Conservation (phyloP, 2,888 invertebrate species). For the Pyrrhosoma nymphula region DNA sequence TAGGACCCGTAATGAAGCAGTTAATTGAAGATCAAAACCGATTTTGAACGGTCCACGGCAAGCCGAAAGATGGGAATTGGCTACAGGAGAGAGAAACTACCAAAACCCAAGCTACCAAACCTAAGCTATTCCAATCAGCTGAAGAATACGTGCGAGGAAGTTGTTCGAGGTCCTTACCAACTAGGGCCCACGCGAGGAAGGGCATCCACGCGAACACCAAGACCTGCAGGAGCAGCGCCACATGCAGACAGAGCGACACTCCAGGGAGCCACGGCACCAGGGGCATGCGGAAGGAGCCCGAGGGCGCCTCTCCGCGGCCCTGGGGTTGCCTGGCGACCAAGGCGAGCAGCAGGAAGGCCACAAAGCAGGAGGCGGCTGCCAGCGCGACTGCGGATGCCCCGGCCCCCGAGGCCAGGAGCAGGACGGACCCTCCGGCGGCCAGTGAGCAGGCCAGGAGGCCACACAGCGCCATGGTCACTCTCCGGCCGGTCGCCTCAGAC, state of each 20-base stretch:
- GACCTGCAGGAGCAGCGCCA: conserved; percentile 80
- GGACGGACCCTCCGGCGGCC: conserved; percentile 72
- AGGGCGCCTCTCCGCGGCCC: conserved; percentile 70
- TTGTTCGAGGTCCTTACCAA: conserved; percentile 78
- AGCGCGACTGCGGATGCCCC: conserved; percentile 42
- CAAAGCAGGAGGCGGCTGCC: conserved; percentile 71
- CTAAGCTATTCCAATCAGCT: too few relatives aligned
- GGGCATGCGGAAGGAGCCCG: conserved; percentile 76
- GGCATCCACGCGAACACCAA: conserved; percentile 83
- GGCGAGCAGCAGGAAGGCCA: conserved; percentile 75
- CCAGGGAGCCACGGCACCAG: conserved; percentile 78
- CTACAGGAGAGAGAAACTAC: too few relatives aligned
- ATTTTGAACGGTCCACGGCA: too few relatives aligned
- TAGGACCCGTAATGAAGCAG: too few relatives aligned
- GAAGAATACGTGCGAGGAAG: too few relatives aligned
- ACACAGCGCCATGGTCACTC: conserved; percentile 72
- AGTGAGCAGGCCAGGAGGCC: conserved; percentile 73
- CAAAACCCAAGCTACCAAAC: too few relatives aligned
- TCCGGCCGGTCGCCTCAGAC: conserved; percentile 72
- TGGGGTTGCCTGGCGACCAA: conserved; percentile 81
- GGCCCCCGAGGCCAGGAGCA: conserved; percentile 67
- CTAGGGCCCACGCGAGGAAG: conserved; percentile 81
- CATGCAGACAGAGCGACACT: conserved; percentile 78
- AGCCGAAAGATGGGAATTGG: too few relatives aligned
- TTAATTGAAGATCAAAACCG: too few relatives aligned